Evolutionary conservation across 2,888 invertebrate species (phyloP).

Genomic region (Amblyjoppa proteus): DNA sequence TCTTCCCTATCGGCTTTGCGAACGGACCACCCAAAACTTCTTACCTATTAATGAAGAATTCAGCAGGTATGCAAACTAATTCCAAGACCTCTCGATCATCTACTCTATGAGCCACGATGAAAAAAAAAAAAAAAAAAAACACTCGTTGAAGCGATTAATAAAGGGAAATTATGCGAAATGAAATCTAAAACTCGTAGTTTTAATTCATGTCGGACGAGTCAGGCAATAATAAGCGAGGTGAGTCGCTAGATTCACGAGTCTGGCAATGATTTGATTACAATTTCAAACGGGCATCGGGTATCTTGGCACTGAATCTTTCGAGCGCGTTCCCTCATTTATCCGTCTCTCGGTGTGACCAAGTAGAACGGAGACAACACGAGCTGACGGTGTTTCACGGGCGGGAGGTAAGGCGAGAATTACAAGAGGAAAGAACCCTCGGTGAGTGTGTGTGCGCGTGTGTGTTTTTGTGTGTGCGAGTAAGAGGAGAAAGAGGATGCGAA

Average conservation of each 20-base stretch:
- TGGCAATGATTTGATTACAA: conserved; percentile 52
- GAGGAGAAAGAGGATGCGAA: conserved; percentile 71
- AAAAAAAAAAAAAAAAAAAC: conserved; percentile 47
- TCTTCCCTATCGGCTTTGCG: conserved; percentile 17
- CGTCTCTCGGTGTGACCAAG: conserved; percentile 60
- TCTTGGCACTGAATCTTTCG: conserved; percentile 46
- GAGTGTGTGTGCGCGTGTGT: background rate
- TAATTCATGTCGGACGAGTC: conserved; percentile 26
- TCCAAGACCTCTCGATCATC: conserved; percentile 52
- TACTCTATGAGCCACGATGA: conserved; percentile 22
- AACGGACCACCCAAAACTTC: conserved; percentile 67
- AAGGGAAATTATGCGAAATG: conserved; percentile 21
- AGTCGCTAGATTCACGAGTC: conserved; percentile 53
- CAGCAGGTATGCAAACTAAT: conserved; percentile 62
- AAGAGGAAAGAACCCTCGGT: conserved; percentile 43
- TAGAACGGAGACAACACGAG: conserved; percentile 44
- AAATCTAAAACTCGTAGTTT: conserved; percentile 31
- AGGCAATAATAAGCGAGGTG: conserved; percentile 12
- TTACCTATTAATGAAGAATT: conserved; percentile 64
- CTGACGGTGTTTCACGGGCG: conserved; percentile 24
- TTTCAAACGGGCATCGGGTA: conserved; percentile 45
- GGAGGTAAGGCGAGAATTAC: conserved; percentile 59
- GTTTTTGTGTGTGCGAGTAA: conserved; percentile 21
- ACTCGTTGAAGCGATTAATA: conserved; percentile 37
- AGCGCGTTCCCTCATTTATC: conserved; percentile 43